Evolutionary conservation across 2,797 vertebrate species (phyloP).

Genomic region (Chelon auratus): DNA sequence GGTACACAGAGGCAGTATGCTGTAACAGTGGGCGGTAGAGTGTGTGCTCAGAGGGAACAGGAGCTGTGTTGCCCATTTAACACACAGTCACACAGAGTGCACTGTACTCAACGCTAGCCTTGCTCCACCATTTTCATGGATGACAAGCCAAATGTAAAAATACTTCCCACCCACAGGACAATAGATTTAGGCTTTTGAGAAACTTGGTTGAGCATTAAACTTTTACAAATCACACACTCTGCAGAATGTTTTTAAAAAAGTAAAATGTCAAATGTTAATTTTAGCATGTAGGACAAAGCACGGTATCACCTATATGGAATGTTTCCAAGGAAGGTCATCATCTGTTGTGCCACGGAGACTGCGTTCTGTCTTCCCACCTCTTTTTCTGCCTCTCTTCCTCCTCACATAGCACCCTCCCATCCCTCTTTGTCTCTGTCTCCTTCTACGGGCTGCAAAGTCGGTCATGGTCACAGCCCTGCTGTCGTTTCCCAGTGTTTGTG

Average conservation of each 20-base stretch:
- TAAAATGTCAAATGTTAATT: slow-evolving; percentile 65
- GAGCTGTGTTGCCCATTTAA: slow-evolving; percentile 68
- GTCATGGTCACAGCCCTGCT: slow-evolving; percentile 83
- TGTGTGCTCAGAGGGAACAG: slow-evolving; percentile 65
- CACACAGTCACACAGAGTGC: slow-evolving; percentile 69
- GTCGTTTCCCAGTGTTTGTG: slow-evolving; percentile 65
- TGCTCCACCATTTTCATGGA: slow-evolving; percentile 59
- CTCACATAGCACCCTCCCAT: slow-evolving; percentile 61
- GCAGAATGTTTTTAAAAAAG: slow-evolving; percentile 53
- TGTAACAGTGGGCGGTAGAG: slow-evolving; percentile 75
- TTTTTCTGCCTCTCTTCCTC: slow-evolving; percentile 63
- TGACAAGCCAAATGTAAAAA: slow-evolving; percentile 74
- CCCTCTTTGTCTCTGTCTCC: slow-evolving; percentile 77
- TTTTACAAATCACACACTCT: slow-evolving; percentile 46
- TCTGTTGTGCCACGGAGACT: slow-evolving; percentile 61
- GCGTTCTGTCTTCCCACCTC: slow-evolving; percentile 60
- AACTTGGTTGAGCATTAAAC: slow-evolving; percentile 59
- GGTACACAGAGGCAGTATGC: slow-evolving; percentile 61
- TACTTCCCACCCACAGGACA: slow-evolving; percentile 57
- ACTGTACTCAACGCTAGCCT: slow-evolving; percentile 70
- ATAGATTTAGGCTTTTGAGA: slow-evolving; percentile 54
- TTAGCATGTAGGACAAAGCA: slow-evolving; percentile 81
- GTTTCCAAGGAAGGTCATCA: slow-evolving; percentile 79
- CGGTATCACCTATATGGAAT: slow-evolving; percentile 70
- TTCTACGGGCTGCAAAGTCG: slow-evolving; percentile 81